A percentile compares a stretch with the other conserved stretches of the same genome.
Evolutionary conservation across 2,888 invertebrate species (phyloP).

Genomic region (Lasioglossum calceatum): DNA sequence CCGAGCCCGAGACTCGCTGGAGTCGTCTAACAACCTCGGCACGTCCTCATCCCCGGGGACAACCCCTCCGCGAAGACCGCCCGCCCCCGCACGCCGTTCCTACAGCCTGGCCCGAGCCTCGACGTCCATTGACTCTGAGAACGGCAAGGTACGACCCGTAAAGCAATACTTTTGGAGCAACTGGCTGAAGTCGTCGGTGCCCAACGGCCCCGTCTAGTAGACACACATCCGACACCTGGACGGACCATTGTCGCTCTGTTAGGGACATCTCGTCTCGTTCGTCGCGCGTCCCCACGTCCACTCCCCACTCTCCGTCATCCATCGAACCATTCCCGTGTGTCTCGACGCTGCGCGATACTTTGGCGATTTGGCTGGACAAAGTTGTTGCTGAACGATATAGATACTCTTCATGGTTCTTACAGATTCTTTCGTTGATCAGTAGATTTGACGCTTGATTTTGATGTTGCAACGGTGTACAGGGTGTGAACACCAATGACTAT

Average conservation of each 20-base stretch:
- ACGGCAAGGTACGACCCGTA: constrained; percentile 89
- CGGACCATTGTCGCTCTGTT: constrained; percentile 63
- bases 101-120: constrained; percentile 80
- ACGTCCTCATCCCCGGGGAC: constrained; percentile 75
- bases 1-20: constrained; percentile 80
- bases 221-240: constrained; percentile 55
- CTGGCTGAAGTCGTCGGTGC: constrained; percentile 87
- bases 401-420: background rate
- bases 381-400: background rate
- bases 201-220: constrained; percentile 85
- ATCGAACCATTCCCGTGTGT: background rate
- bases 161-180: constrained; percentile 90
- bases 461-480: background rate
- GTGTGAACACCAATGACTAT: background rate
- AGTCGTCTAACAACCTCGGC: constrained; percentile 77
- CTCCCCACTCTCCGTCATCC: background rate
- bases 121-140: constrained; percentile 84
- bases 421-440: background rate
- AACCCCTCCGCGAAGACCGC: constrained; percentile 80
- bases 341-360: constrained; percentile 31
- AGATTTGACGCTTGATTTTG: background rate
- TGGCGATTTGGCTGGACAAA: background rate
- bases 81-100: constrained; percentile 83
- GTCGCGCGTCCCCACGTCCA: constrained; percentile 18
- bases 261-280: constrained; percentile 62